Conservation (phyloP, 2,888 invertebrate species). For the Diarsia rubi region DNA sequence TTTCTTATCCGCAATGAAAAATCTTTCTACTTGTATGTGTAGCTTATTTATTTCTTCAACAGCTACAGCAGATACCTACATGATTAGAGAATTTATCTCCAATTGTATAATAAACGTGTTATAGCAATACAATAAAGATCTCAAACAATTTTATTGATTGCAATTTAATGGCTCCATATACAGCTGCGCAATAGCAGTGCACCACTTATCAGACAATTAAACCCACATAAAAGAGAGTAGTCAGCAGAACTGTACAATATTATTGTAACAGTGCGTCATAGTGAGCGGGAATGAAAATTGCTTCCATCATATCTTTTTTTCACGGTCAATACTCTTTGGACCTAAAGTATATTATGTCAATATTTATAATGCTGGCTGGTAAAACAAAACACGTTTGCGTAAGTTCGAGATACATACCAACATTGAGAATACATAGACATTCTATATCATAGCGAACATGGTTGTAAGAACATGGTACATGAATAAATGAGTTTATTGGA, state of each 20-base stretch:
- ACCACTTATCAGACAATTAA: conserved; percentile 66
- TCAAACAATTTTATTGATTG: conserved; percentile 50
- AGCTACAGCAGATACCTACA: neutral
- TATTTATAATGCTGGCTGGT: conserved; percentile 33
- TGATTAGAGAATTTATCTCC: neutral
- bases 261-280: conserved; percentile 74
- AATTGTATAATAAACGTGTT: conserved; percentile 10
- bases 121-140: conserved; percentile 19
- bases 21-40: neutral
- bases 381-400: conserved; percentile 30
- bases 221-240: conserved; percentile 63
- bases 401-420: conserved; percentile 7
- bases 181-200: conserved; percentile 41
- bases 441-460: conserved; percentile 16
- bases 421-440: conserved; percentile 18
- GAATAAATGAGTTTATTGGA: neutral
- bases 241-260: conserved; percentile 69
- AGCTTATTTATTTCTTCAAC: too few species aligned
- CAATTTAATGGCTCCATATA: conserved; percentile 42
- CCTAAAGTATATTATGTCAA: conserved; percentile 54
- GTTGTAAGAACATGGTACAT: conserved; percentile 9
- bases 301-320: conserved; percentile 69
- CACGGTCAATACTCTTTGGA: conserved; percentile 66
- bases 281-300: conserved; percentile 71
- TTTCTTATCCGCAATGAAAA: too few species aligned